Base-by-base conservation (phyloP, 2,113 vertebrate species). In the Xiphophorus hellerii region DNA sequence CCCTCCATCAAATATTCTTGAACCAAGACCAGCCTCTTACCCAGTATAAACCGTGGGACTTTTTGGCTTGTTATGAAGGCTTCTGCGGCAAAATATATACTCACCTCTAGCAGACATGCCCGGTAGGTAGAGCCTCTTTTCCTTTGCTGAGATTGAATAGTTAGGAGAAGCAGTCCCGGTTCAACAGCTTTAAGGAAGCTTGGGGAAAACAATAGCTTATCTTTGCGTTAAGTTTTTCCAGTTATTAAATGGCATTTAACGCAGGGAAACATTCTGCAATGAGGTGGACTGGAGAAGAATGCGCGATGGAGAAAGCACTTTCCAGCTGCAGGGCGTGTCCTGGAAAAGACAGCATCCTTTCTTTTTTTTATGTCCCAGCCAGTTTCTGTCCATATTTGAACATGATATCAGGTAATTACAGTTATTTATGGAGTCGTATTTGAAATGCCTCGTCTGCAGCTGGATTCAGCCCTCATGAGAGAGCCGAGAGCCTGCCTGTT, bases 41-140 rank as follows among this genome's bases (percentile, higher is more conserved):
- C 20, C 20, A 58, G 3, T 22, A 58, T 22, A 25, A 58, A n/a
- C 51, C 25, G 22, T 58, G 22, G 51, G 51, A 58, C 51, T 77
- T 3, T 65, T 39, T 78, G 78, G 37, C 28, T 28, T 70, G 85
- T 81, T 65, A 92, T 87, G 85, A 91, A 92, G 78, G 81, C 76
- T 90, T 87, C 14, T 91, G 90, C 90, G 87, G 89, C 82, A 90
- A 78, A 88, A 90, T 81, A 83, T 17, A 83, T 17, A 94, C 92
- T 94, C 91, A 94, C 93, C 93, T 94, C 87, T 87, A 66, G 93
- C 87, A 88, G 93, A 94, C 93, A 94, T 94, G 90, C 90, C 92
- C 74, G 92, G 90, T 93, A 91, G 84, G 91, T 92, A 85, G 65
- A 83, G 77, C 48, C 73, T 81, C 76, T 89, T 71, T 89, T 73